These are phyloP conservation scores for Musca domestica DNA, from an alignment of 1,140 invertebrate species.

Conservation along the genomic window DNA sequence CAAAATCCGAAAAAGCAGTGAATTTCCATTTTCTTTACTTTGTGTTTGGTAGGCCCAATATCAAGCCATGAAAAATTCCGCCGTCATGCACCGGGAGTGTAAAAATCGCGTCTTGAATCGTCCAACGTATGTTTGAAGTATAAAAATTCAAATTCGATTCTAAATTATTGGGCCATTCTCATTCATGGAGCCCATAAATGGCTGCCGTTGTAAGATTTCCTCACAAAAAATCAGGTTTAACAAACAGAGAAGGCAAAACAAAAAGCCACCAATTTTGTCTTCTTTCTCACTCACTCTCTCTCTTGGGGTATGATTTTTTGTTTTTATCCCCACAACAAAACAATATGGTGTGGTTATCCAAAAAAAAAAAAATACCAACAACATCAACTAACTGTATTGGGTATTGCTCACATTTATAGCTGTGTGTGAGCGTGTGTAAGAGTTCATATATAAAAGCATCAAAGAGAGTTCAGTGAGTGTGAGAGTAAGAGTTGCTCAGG, in stretches of 20 bases:
- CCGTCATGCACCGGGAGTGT: background rate
- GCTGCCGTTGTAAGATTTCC: conserved; percentile 23
- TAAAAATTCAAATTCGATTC: conserved; percentile 54
- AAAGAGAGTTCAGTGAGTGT: conserved; percentile 27
- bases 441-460: conserved; percentile 11
- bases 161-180: conserved; percentile 34
- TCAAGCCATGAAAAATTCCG: background rate
- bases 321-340: background rate
- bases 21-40: background rate
- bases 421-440: conserved; percentile 20
- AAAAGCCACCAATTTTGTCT: conserved; percentile 16
- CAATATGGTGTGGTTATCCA: conserved; percentile 20
- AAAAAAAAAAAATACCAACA: conserved; percentile 36
- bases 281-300: background rate
- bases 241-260: conserved; percentile 28
- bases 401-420: background rate
- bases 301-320: background rate
- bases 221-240: conserved; percentile 24
- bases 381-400: conserved; percentile 17
- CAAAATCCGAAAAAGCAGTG: background rate
- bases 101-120: conserved; percentile 23
- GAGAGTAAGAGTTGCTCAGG: conserved; percentile 16
- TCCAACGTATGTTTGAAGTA: conserved; percentile 43
- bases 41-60: background rate
- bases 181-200: conserved; percentile 27